Evolutionary conservation across 2,797 vertebrate species (phyloP), one percentile per base, ranked within the genome.

Genomic region (Cirrhinus mrigala): DNA sequence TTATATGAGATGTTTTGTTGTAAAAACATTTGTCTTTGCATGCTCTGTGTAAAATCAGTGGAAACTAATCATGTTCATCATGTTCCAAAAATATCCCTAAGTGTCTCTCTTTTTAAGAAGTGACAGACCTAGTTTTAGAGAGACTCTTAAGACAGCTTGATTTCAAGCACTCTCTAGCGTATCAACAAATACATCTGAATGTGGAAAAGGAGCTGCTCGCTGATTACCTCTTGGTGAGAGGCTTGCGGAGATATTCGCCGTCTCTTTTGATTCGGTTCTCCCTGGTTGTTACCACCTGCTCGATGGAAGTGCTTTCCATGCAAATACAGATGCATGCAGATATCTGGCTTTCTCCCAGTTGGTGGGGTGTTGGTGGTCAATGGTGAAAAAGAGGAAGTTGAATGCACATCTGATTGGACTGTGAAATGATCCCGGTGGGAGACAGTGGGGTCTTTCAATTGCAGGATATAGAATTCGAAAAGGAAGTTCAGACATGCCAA

Each of bases 351-450:
- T 89, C 91, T 90, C 66, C 81, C 86, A 69, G 86, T 79, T 83
- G 82, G 89, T 86, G 80, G 90, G 83, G 82, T 80, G 85, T 75
- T 73, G 79, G 73, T 87, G 90, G 90, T 90, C 90, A 91, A 85
- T 88, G 54, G 90, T 88, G 85, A 85, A 91, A 85, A 71, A 92
- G 90, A 88, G 52, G 77, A 81, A 15, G 70, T 86, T 93, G 90
- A 94, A 93, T 93, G 79, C 50, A 70, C 81, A 83, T 87, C 89
- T 92, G 92, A 93, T 92, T 90, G 91, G 89, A 70, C 50, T 82
- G 68, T 89, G 54, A 90, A 90, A 86, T 85, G 87, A 86, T 86
- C 76, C 78, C 52, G 22, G 79, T 79, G 84, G 71, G 70, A 88
- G 85, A 82, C 24, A 48, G 46, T 54, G 20, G 68, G 29, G 62